Percentiles rank a stretch among this genome's conserved stretches.
These are phyloP conservation scores for Crotophaga sulcirostris DNA, from an alignment of 2,113 vertebrate species.

Conservation along the genomic window DNA sequence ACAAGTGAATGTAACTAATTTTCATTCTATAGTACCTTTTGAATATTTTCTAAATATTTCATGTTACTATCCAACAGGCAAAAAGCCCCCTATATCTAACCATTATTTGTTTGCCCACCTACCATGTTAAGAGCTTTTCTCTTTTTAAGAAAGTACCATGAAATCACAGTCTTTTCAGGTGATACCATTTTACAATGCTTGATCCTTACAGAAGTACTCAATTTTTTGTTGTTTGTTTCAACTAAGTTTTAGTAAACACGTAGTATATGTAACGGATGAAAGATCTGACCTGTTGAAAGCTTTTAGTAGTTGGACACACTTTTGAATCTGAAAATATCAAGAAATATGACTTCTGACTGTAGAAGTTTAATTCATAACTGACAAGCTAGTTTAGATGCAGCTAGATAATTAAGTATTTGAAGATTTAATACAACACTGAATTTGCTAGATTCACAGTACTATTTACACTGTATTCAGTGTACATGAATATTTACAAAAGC, in stretches of 20 bases:
- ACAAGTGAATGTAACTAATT: background rate
- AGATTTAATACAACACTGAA: background rate
- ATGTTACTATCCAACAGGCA: background rate
- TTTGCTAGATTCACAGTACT: background rate
- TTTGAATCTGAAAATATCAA: background rate
- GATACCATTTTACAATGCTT: background rate
- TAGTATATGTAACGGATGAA: background rate
- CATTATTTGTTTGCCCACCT: background rate
- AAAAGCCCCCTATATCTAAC: background rate
- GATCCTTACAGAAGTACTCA: background rate
- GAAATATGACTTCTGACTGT: background rate
- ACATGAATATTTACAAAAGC: background rate
- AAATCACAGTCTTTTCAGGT: background rate
- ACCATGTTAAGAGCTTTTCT: background rate
- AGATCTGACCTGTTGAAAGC: background rate
- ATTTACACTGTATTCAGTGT: background rate
- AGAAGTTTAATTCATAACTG: background rate
- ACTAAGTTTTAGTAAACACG: background rate
- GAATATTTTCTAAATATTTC: background rate
- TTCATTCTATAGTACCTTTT: background rate
- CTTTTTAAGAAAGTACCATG: background rate
- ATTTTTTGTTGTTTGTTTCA: background rate
- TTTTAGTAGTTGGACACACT: background rate
- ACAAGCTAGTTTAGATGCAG: background rate
- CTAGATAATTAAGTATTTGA: background rate